Evolutionary conservation across 2,888 invertebrate genomes (phyloP).

Genomic region (Tenthredo livida): DNA sequence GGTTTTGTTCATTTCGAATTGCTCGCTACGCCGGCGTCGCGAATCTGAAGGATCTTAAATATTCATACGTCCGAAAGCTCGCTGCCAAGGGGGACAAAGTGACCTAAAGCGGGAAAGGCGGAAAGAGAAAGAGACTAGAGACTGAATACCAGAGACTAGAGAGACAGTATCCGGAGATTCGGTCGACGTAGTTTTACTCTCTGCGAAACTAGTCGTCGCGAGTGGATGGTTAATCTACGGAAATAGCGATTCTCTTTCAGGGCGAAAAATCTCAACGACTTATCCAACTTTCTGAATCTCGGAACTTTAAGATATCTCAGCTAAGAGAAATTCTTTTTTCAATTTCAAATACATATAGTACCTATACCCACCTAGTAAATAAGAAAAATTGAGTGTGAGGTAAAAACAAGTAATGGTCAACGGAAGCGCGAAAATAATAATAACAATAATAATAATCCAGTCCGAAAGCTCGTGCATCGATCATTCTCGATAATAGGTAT

Average conservation of each 20-base stretch:
- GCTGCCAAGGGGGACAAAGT: constrained; percentile 28
- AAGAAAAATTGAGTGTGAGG: not conserved
- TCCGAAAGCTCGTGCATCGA: not conserved
- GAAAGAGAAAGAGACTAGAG: not conserved
- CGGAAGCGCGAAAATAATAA: not conserved
- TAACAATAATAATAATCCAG: not conserved
- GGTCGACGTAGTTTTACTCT: constrained; percentile 15
- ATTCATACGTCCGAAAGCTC: constrained; percentile 43
- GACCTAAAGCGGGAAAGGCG: constrained; percentile 7
- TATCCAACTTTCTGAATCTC: not conserved
- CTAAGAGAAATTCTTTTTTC: not conserved
- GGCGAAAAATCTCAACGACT: not conserved
- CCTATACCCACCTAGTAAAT: too few relatives aligned
- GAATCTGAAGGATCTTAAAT: constrained; percentile 42
- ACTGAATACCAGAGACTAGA: constrained; percentile 2
- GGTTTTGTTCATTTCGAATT: constrained; percentile 6
- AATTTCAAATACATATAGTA: not conserved
- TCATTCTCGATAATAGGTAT: constrained; percentile 12
- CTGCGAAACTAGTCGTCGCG: constrained; percentile 2
- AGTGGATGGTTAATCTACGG: not conserved
- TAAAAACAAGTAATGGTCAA: not conserved
- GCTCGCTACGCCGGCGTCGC: not conserved
- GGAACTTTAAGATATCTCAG: not conserved
- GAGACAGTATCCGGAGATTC: constrained; percentile 14
- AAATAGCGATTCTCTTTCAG: constrained; percentile 8